Evolutionary conservation across 2,113 vertebrate species (phyloP).

Genomic region (Dipodomys spectabilis): DNA sequence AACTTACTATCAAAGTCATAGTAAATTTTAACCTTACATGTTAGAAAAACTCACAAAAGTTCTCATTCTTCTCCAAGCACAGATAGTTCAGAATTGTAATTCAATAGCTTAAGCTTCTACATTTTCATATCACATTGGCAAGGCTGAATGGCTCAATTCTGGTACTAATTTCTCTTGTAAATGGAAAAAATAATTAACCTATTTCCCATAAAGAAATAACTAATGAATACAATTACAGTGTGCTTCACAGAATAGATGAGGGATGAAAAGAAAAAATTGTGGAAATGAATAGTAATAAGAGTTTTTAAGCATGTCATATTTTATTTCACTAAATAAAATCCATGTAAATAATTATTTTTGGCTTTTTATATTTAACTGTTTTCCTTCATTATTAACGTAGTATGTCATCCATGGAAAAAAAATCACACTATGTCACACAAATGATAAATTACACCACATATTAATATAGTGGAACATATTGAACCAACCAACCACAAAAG

Average conservation of each 20-base stretch:
- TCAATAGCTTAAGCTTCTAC: neutral
- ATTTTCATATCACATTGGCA: neutral
- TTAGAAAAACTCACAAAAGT: neutral
- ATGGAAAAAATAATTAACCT: constrained; percentile 46
- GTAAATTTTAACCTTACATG: neutral
- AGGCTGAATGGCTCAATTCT: constrained; percentile 24
- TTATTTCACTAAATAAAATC: neutral
- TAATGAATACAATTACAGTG: constrained; percentile 49
- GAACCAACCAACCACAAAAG: neutral
- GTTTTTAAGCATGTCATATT: neutral
- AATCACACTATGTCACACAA: neutral
- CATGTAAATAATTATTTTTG: neutral
- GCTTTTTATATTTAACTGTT: neutral
- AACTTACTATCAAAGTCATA: neutral
- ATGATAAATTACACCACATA: neutral
- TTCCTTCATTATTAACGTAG: neutral
- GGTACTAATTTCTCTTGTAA: constrained; percentile 22
- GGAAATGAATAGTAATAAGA: neutral
- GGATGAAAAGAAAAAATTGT: neutral
- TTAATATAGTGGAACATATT: neutral
- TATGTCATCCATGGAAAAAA: neutral
- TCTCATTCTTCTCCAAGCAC: neutral
- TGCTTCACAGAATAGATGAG: constrained; percentile 7
- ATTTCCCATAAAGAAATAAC: constrained; percentile 60
- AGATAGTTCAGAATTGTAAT: neutral